Conservation (phyloP, 64 coral and sea anemone species). For the Cladopsammia gracilis region DNA sequence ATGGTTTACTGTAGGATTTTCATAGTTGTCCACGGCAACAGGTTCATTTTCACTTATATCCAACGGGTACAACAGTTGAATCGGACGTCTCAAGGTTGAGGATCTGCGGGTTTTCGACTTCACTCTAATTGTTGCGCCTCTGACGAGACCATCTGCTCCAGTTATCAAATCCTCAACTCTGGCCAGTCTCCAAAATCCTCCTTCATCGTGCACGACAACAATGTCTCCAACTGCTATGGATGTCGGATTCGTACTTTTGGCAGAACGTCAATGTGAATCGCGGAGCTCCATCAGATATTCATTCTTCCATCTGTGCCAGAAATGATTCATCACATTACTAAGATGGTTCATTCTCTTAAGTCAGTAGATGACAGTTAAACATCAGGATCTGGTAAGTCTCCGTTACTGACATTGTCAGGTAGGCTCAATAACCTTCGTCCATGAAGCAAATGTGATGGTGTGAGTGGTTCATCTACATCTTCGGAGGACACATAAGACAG, state of each 20-base stretch:
- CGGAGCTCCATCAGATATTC: not conserved
- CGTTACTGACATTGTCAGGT: not conserved
- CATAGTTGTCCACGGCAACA: too few species aligned
- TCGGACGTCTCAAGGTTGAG: too few species aligned
- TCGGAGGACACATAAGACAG: constrained; percentile 20
- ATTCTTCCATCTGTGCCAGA: constrained; percentile 45
- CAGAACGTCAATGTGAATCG: too few species aligned
- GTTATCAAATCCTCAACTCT: too few species aligned
- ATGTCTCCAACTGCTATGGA: not conserved
- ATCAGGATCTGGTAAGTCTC: constrained; percentile 43
- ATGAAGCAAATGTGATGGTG: not conserved
- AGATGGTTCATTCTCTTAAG: constrained; percentile 5
- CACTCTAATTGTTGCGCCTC: too few species aligned
- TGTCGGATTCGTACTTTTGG: not conserved
- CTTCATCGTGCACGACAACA: not conserved
- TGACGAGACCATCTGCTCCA: too few species aligned
- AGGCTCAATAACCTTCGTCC: constrained; percentile 27
- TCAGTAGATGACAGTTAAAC: not conserved
- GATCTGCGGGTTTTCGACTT: too few species aligned
- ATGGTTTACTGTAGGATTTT: too few species aligned
- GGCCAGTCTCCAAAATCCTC: too few species aligned
- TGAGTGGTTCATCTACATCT: not conserved
- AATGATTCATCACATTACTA: constrained; percentile 39
- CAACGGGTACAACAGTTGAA: too few species aligned
- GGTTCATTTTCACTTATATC: too few species aligned